phyloP scores from a whole-genome alignment of 2,888 invertebrate species.

The Phengaris arion region DNA sequence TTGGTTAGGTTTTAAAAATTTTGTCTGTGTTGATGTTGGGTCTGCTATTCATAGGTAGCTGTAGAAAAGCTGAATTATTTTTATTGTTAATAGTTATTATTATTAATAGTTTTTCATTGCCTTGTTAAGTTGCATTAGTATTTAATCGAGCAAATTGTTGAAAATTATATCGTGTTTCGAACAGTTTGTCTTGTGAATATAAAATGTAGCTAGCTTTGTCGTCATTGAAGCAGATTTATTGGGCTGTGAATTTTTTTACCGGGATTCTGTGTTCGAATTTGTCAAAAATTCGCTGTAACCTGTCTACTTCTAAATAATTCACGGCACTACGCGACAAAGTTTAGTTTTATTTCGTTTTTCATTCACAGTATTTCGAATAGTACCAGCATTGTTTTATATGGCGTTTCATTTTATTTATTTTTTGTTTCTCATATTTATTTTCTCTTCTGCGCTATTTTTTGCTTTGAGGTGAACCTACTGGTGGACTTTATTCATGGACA shows the following conservation, averaged over 20 bases:
- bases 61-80: too few species aligned
- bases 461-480: too few species aligned
- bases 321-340: neutral
- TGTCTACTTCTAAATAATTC: conserved; percentile 14
- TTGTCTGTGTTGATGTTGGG: too few species aligned
- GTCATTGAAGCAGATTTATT: conserved; percentile 5
- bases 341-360: conserved; percentile 2
- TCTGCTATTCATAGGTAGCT: too few species aligned
- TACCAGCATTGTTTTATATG: neutral
- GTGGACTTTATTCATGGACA: too few species aligned
- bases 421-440: too few species aligned
- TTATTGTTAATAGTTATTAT: too few species aligned
- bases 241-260: conserved; percentile 16
- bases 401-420: neutral
- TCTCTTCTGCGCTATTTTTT: too few species aligned
- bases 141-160: neutral
- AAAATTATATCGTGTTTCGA: conserved; percentile 5
- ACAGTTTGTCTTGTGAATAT: neutral
- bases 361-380: neutral
- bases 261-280: conserved; percentile 1
- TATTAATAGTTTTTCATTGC: neutral
- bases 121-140: neutral
- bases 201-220: conserved; percentile 2
- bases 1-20: too few species aligned
- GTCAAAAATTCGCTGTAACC: conserved; percentile 16